phyloP scores from a whole-genome alignment of 2,888 invertebrate genomes.

The Epiblema foenella region DNA sequence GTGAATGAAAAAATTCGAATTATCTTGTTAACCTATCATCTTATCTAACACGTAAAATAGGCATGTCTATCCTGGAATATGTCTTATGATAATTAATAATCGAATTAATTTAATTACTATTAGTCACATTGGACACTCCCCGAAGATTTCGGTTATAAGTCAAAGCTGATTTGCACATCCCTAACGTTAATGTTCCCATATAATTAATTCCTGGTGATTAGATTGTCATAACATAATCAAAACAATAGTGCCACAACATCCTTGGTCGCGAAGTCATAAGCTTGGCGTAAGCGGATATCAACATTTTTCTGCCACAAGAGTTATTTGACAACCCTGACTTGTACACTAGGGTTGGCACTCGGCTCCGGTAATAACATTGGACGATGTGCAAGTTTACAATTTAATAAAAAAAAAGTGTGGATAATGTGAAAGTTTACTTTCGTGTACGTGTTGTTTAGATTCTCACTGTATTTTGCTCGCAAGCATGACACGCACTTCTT shows the following conservation, averaged over 20 bases:
- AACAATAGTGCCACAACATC: neutral
- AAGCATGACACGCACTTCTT: neutral
- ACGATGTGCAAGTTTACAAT: no score
- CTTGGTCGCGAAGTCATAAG: no score
- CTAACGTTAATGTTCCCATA: slow-evolving; percentile 3
- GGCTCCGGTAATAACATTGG: no score
- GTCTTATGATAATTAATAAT: slow-evolving; percentile 5
- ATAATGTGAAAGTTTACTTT: neutral
- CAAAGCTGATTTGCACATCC: slow-evolving; percentile 18
- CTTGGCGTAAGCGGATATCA: no score
- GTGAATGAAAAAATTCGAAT: no score
- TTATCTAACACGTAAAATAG: neutral
- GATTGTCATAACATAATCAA: neutral
- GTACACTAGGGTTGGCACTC: no score
- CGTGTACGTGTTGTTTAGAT: no score
- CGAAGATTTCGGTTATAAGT: slow-evolving; percentile 8
- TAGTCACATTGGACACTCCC: slow-evolving; percentile 13
- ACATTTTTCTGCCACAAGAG: no score
- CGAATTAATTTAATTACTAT: slow-evolving; percentile 13
- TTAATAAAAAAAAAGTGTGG: no score
- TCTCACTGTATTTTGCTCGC: neutral
- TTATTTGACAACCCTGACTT: no score
- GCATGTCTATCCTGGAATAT: no score
- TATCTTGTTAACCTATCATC: no score
- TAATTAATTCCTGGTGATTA: slow-evolving; percentile 7